Percentiles rank a stretch among this genome's conserved stretches.
phyloP scores from a whole-genome alignment of 2,888 invertebrate genomes.

The Microctonus hyperodae region DNA sequence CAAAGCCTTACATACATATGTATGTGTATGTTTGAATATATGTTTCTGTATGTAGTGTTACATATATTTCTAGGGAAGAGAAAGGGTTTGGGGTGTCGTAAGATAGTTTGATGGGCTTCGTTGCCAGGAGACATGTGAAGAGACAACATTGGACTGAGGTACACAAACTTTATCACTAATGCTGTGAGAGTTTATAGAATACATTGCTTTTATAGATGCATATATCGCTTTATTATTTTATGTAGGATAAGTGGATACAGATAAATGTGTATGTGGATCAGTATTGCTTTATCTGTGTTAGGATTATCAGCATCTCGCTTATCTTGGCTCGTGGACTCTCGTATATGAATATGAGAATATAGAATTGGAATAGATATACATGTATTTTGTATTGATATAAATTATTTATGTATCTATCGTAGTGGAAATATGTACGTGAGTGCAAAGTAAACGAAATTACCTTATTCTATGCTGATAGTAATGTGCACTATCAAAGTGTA shows the following conservation, averaged over 20 bases:
- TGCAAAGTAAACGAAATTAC: slow-evolving; percentile 30
- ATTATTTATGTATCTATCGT: slow-evolving; percentile 15
- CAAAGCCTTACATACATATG: slow-evolving; percentile 36
- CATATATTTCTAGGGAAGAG: too few relatives aligned
- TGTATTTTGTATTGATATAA: neutral
- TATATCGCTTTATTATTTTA: too few relatives aligned
- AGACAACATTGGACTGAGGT: slow-evolving; percentile 51
- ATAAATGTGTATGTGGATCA: too few relatives aligned
- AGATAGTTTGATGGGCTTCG: slow-evolving; percentile 64
- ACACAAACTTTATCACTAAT: slow-evolving; percentile 49
- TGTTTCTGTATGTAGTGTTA: too few relatives aligned
- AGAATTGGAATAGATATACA: neutral
- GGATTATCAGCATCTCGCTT: slow-evolving; percentile 10
- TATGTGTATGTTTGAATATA: too few relatives aligned
- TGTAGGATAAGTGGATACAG: too few relatives aligned
- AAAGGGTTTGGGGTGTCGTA: slow-evolving; percentile 49
- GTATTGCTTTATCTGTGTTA: slow-evolving; percentile 9
- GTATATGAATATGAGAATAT: neutral
- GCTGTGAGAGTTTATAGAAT: slow-evolving; percentile 57
- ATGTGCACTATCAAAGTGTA: slow-evolving; percentile 31
- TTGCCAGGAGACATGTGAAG: slow-evolving; percentile 58
- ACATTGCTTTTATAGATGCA: too few relatives aligned
- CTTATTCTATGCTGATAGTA: slow-evolving; percentile 10
- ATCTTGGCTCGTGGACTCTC: too few relatives aligned
- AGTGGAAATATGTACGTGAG: slow-evolving; percentile 22